Conservation (phyloP, 2,888 invertebrate genomes). For the Pycnomerus fuliginosus region DNA sequence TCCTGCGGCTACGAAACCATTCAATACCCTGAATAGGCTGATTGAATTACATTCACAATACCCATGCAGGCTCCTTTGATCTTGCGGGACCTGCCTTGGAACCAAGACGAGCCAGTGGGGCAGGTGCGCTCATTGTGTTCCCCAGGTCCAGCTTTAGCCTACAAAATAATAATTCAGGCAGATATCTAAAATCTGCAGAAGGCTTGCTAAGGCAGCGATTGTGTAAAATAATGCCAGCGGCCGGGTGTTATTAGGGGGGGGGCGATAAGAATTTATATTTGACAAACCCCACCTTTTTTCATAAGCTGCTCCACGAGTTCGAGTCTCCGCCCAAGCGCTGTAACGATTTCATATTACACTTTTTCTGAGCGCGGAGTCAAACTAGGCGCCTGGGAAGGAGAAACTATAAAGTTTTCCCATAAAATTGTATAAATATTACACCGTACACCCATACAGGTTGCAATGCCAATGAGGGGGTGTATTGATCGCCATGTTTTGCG, state of each 20-base stretch:
- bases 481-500: constrained; percentile 30
- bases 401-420: constrained; percentile 47
- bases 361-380: constrained; percentile 28
- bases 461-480: constrained; percentile 28
- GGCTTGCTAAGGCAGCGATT: too few species aligned
- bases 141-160: too few species aligned
- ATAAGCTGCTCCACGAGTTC: constrained; percentile 24
- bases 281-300: constrained; percentile 33
- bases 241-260: too few species aligned
- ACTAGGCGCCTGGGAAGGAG: constrained; percentile 28
- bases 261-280: too few species aligned
- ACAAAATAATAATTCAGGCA: too few species aligned
- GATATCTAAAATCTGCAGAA: too few species aligned
- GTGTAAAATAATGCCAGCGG: too few species aligned
- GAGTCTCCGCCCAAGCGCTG: constrained; percentile 33
- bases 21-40: constrained; percentile 34
- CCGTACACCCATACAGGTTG: constrained; percentile 38
- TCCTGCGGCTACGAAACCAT: constrained; percentile 33
- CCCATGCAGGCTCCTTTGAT: constrained; percentile 24
- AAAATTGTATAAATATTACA: constrained; percentile 46
- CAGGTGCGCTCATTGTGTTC: constrained; percentile 3
- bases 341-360: constrained; percentile 38
- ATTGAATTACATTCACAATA: constrained; percentile 35
- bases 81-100: constrained; percentile 15
- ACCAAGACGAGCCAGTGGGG: constrained; percentile 3